phyloP scores from a whole-genome alignment of 2,113 vertebrate genomes.

The Gymnobelideus leadbeateri region DNA sequence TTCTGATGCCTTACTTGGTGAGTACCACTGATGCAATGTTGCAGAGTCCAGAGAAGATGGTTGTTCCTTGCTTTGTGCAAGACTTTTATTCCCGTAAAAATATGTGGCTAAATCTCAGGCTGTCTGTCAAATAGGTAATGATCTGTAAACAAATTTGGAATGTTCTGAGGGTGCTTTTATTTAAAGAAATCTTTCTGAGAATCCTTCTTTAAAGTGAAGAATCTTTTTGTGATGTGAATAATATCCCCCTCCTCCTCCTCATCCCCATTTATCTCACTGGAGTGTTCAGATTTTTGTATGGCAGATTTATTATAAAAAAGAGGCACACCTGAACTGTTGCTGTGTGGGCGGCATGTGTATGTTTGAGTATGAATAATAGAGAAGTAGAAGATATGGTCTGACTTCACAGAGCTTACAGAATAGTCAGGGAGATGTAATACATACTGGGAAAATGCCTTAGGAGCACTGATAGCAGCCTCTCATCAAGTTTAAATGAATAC shows the following conservation, averaged over 20 bases:
- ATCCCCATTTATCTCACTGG: background rate
- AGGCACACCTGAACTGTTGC: background rate
- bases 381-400: background rate
- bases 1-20: constrained; percentile 90
- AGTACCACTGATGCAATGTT: constrained; percentile 72
- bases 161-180: background rate
- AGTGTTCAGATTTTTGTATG: constrained; percentile 41
- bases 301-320: background rate
- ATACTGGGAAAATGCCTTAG: background rate
- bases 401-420: background rate
- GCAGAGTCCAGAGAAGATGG: fast-evolving
- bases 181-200: background rate
- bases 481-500: fast-evolving
- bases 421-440: background rate
- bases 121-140: too few relatives aligned
- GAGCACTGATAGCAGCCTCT: background rate
- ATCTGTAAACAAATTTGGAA: background rate
- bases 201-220: constrained; percentile 10
- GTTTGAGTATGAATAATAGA: fast-evolving
- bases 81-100: background rate
- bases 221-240: background rate
- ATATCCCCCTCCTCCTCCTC: background rate
- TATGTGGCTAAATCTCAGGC: background rate
- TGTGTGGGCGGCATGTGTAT: fast-evolving
- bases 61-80: background rate